Evolutionary conservation across 2,888 invertebrate species (phyloP).

Genomic region (Campaea margaritaria): DNA sequence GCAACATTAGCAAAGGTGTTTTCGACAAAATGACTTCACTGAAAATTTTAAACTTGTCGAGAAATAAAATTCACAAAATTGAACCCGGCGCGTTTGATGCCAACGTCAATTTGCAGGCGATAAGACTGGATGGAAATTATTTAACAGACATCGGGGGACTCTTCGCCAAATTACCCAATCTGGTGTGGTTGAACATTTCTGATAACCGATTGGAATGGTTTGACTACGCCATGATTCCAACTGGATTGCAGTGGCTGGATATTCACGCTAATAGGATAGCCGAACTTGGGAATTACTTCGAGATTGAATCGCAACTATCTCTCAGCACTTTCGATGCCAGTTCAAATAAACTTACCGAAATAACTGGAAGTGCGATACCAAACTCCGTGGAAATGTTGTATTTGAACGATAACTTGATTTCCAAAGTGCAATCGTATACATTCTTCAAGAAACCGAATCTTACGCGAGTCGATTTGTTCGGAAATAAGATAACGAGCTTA

Average conservation of each 20-base stretch:
- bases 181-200: slow-evolving; percentile 94
- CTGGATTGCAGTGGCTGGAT: slow-evolving; percentile 93
- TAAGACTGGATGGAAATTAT: slow-evolving; percentile 93
- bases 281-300: slow-evolving; percentile 93
- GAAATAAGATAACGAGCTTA: slow-evolving; percentile 91
- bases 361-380: slow-evolving; percentile 92
- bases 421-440: slow-evolving; percentile 93
- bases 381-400: slow-evolving; percentile 92
- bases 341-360: slow-evolving; percentile 91
- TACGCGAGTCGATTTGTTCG: slow-evolving; percentile 92
- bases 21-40: slow-evolving; percentile 91
- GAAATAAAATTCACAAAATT: slow-evolving; percentile 92
- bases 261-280: slow-evolving; percentile 93
- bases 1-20: slow-evolving; percentile 91
- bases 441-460: slow-evolving; percentile 95
- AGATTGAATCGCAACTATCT: slow-evolving; percentile 91
- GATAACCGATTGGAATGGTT: slow-evolving; percentile 93
- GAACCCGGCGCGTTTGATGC: slow-evolving; percentile 92
- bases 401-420: slow-evolving; percentile 92
- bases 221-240: slow-evolving; percentile 94
- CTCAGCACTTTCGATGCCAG: slow-evolving; percentile 93
- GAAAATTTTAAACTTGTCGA: slow-evolving; percentile 92
- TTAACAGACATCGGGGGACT: slow-evolving; percentile 91
- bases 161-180: slow-evolving; percentile 91
- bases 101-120: slow-evolving; percentile 91